phyloP scores from a whole-genome alignment of 2,888 invertebrate genomes.

The Agriopis marginaria region DNA sequence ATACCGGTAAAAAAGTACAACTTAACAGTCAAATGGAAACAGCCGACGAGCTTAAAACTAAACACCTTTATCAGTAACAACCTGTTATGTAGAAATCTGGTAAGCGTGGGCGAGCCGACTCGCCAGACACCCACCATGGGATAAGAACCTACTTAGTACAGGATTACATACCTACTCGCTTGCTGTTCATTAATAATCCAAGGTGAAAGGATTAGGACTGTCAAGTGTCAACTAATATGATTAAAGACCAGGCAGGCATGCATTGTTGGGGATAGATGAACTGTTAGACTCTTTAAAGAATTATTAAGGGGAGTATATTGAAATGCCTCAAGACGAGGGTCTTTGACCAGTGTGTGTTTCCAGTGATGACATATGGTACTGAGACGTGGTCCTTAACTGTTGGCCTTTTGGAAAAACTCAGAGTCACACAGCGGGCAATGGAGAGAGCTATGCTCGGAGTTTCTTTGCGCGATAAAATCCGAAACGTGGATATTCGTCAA shows the following conservation, averaged over 20 bases:
- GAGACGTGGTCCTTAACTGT: too few species aligned
- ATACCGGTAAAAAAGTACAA: background rate
- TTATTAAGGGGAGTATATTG: background rate
- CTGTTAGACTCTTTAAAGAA: constrained; percentile 5
- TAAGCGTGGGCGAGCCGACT: constrained; percentile 64
- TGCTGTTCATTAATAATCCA: constrained; percentile 40
- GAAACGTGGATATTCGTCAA: too few species aligned
- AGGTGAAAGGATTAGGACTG: constrained; percentile 39
- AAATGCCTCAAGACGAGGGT: too few species aligned
- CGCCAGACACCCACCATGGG: constrained; percentile 57
- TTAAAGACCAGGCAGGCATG: constrained; percentile 22
- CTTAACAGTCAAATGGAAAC: constrained; percentile 5
- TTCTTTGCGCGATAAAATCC: too few species aligned
- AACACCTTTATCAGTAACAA: constrained; percentile 50
- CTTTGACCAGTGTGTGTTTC: too few species aligned
- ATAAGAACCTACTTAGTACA: constrained; percentile 47
- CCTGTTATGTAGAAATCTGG: constrained; percentile 69
- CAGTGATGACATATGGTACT: too few species aligned
- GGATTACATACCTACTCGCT: constrained; percentile 36
- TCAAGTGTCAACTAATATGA: constrained; percentile 25
- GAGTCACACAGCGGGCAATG: too few species aligned
- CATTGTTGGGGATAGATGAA: constrained; percentile 13
- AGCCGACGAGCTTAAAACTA: constrained; percentile 12
- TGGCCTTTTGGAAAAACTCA: too few species aligned
- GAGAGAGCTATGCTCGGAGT: too few species aligned